Conservation (phyloP, 2,888 invertebrate genomes). For the Dinocampus coccinellae region DNA sequence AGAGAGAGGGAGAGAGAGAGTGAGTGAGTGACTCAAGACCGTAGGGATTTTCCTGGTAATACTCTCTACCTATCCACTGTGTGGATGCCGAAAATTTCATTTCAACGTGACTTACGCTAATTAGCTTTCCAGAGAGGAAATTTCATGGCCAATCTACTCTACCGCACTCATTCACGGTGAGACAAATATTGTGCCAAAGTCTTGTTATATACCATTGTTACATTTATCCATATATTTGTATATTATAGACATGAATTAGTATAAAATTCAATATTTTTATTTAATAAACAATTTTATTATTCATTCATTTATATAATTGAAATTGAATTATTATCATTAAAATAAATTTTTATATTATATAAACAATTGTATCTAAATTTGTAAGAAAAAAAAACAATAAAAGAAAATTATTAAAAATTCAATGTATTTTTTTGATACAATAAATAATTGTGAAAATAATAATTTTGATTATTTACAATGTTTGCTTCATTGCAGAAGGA, state of each 20-base stretch:
- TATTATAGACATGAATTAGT: not conserved
- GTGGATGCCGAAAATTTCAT: slow-evolving; percentile 28
- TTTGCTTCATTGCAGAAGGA: not conserved
- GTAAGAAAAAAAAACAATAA: too few relatives aligned
- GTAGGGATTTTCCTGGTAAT: slow-evolving; percentile 11
- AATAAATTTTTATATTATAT: slow-evolving; percentile 11
- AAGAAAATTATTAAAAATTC: too few relatives aligned
- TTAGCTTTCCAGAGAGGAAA: slow-evolving; percentile 37
- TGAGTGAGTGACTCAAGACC: slow-evolving; percentile 11
- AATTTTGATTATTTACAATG: not conserved
- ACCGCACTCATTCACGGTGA: not conserved
- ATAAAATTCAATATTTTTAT: not conserved
- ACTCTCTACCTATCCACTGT: not conserved
- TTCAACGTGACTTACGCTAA: slow-evolving; percentile 40
- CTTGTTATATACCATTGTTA: not conserved
- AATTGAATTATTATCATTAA: not conserved
- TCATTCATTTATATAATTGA: not conserved
- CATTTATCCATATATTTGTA: not conserved
- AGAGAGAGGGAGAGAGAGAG: not conserved
- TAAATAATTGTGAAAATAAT: too few relatives aligned
- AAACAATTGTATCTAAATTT: too few relatives aligned
- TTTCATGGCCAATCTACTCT: slow-evolving; percentile 10
- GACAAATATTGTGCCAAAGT: not conserved
- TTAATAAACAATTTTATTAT: not conserved
- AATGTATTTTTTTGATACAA: too few relatives aligned